Conservation (phyloP, 2,888 invertebrate species). For the Oligia latruncula region DNA sequence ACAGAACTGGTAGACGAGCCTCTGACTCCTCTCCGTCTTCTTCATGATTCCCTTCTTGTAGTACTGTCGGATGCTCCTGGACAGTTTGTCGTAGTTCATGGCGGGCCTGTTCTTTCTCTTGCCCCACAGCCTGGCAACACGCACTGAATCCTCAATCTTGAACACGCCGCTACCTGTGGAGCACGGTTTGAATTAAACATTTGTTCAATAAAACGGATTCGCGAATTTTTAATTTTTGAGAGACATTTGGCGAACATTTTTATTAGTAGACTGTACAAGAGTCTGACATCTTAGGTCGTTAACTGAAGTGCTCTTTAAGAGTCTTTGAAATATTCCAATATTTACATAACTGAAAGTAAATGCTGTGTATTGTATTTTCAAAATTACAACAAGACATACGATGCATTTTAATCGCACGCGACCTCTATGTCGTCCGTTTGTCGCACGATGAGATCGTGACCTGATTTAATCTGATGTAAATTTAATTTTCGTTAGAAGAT, state of each 20-base stretch:
- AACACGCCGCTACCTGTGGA: conserved; percentile 95
- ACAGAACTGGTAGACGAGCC: conserved; percentile 99
- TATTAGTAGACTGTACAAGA: conserved; percentile 29
- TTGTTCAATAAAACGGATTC: conserved; percentile 59
- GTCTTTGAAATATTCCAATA: conserved; percentile 6
- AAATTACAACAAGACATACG: conserved; percentile 32
- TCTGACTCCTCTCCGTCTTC: conserved; percentile 99
- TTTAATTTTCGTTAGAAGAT: conserved; percentile 32
- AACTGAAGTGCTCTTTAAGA: neutral
- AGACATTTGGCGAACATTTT: conserved; percentile 58
- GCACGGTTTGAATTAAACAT: conserved; percentile 82
- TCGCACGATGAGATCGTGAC: conserved; percentile 51
- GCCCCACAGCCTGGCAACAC: conserved; percentile 99
- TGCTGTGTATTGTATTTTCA: conserved; percentile 2
- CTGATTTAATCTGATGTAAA: conserved; percentile 54
- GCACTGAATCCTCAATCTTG: conserved; percentile 99
- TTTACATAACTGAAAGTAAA: neutral
- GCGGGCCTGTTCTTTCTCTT: conserved; percentile 99
- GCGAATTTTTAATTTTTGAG: conserved; percentile 66
- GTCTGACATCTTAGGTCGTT: neutral
- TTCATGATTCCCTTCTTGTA: conserved; percentile 99
- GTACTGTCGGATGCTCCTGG: conserved; percentile 99
- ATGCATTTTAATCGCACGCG: conserved; percentile 43
- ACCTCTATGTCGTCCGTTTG: conserved; percentile 45
- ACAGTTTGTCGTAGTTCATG: conserved; percentile 99